Evolutionary conservation across 2,888 invertebrate species (phyloP).

Genomic region (Temnothorax ravouxi): DNA sequence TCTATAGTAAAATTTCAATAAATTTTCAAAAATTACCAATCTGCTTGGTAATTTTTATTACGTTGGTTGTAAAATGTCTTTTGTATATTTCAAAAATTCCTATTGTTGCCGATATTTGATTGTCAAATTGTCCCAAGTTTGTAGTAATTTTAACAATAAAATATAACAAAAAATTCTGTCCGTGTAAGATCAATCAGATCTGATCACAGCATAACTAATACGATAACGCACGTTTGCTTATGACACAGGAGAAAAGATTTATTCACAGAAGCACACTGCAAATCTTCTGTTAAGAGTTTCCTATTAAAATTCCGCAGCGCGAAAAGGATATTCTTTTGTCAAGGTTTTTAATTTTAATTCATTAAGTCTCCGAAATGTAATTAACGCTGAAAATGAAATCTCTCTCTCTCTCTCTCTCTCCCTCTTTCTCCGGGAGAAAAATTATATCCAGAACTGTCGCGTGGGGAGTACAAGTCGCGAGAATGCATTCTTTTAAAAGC

Average conservation of each 20-base stretch:
- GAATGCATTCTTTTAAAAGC: slow-evolving; percentile 47
- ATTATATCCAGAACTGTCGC: slow-evolving; percentile 43
- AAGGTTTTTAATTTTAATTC: slow-evolving; percentile 57
- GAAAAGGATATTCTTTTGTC: slow-evolving; percentile 35
- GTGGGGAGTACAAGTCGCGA: not conserved
- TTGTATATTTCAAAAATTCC: too few species aligned
- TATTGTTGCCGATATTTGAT: too few species aligned
- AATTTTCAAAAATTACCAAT: too few species aligned
- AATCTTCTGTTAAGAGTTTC: slow-evolving; percentile 36
- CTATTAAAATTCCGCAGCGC: slow-evolving; percentile 36
- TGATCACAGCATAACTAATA: not conserved
- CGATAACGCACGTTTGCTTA: not conserved
- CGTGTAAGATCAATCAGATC: not conserved
- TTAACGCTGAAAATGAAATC: slow-evolving; percentile 52
- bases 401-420: not conserved
- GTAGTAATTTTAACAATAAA: too few species aligned
- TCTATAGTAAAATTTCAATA: too few species aligned
- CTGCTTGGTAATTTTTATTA: too few species aligned
- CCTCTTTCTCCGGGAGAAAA: not conserved
- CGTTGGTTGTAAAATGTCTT: too few species aligned
- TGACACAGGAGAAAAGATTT: slow-evolving; percentile 20
- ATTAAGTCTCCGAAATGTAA: slow-evolving; percentile 50
- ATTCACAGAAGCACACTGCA: not conserved
- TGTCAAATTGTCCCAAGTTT: too few species aligned
- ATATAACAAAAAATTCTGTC: too few species aligned